phyloP scores from a whole-genome alignment of 2,888 invertebrate species.

The Erynnis tages region DNA sequence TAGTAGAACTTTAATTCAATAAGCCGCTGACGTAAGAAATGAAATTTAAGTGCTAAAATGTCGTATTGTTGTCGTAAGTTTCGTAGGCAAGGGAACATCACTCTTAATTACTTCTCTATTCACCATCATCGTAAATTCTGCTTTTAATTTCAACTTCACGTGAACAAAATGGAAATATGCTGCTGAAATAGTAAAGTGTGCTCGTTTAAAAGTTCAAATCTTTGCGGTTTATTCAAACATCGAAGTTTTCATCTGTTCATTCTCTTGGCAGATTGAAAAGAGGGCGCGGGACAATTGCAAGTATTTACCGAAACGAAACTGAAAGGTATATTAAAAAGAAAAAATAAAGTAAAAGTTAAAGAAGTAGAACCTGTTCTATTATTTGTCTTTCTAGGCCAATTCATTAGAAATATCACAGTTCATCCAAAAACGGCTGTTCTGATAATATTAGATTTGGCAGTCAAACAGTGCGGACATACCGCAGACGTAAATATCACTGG shows the following conservation, averaged over 20 bases:
- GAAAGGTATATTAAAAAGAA: not conserved
- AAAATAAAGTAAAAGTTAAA: not conserved
- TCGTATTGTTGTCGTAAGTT: no score
- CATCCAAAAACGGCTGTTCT: constrained; percentile 56
- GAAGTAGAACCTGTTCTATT: not conserved
- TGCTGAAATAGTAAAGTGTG: not conserved
- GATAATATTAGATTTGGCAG: constrained; percentile 66
- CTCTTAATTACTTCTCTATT: not conserved
- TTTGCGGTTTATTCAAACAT: not conserved
- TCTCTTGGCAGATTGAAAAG: constrained; percentile 2
- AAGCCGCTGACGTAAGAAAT: no score
- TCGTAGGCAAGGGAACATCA: no score
- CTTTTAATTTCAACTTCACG: not conserved
- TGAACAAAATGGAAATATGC: not conserved
- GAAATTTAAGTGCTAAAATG: no score
- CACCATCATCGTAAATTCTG: not conserved
- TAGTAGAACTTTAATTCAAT: no score
- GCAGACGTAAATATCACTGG: constrained; percentile 68
- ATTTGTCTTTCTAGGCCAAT: not conserved
- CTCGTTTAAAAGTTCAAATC: not conserved
- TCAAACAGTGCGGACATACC: constrained; percentile 40
- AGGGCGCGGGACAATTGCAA: not conserved
- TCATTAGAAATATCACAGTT: constrained; percentile 54
- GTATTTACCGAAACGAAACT: no score
- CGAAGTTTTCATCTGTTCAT: constrained; percentile 1